These are phyloP conservation scores for Agrotis clavis DNA, from an alignment of 2,888 invertebrate genomes.

Conservation along the genomic window DNA sequence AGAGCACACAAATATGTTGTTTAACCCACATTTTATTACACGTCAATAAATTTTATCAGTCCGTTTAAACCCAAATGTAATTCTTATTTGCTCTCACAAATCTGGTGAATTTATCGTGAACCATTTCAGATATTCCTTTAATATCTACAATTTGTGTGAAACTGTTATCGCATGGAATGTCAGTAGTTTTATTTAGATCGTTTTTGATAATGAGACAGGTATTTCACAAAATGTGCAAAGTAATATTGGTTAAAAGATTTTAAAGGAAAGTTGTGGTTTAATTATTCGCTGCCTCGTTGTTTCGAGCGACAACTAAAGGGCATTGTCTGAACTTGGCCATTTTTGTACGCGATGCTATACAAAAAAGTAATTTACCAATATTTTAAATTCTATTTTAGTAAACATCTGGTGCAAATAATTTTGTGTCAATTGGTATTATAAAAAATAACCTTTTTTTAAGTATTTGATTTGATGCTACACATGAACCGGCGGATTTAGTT, in stretches of 20 bases:
- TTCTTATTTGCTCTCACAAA: constrained; percentile 21
- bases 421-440: too few species aligned
- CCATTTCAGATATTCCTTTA: constrained; percentile 16
- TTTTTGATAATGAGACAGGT: constrained; percentile 31
- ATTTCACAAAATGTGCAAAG: constrained; percentile 20
- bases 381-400: too few species aligned
- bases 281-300: neutral
- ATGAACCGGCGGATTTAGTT: too few species aligned
- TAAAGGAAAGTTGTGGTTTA: constrained; percentile 14
- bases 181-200: constrained; percentile 48
- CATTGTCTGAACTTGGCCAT: too few species aligned
- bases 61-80: constrained; percentile 31
- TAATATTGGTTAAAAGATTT: constrained; percentile 18
- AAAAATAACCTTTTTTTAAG: too few species aligned
- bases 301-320: too few species aligned
- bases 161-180: constrained; percentile 10
- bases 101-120: constrained; percentile 17
- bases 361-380: too few species aligned
- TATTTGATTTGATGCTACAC: too few species aligned
- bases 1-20: constrained; percentile 17
- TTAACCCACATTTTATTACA: constrained; percentile 38
- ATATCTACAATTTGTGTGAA: constrained; percentile 14
- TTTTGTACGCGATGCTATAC: too few species aligned
- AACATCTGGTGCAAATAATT: too few species aligned
- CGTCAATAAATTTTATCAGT: constrained; percentile 42